A percentile compares a stretch with the other conserved stretches of the same genome.
These are phyloP conservation scores for Choreutis nemorana DNA, from an alignment of 2,888 invertebrate genomes.

Conservation along the genomic window DNA sequence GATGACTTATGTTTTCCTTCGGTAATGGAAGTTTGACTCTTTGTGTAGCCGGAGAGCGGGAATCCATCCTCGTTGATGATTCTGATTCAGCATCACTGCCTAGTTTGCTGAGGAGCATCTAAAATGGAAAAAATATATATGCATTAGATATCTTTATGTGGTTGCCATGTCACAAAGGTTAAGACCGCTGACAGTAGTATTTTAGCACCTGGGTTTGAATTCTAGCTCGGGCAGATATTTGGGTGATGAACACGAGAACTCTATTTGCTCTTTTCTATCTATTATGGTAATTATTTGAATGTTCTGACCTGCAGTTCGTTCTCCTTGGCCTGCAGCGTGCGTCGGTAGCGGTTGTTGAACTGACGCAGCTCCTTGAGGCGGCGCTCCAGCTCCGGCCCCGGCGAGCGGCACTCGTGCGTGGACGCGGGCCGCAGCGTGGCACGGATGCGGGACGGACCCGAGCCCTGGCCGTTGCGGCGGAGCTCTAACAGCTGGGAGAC, in stretches of 20 bases:
- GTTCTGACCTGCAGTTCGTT: conserved; percentile 75
- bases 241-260: background rate
- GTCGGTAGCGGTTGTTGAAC: conserved; percentile 83
- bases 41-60: conserved; percentile 40
- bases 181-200: too few species aligned
- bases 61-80: conserved; percentile 37
- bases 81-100: conserved; percentile 68
- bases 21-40: conserved; percentile 51
- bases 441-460: conserved; percentile 79
- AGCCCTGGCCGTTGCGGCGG: conserved; percentile 79
- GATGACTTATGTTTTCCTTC: conserved; percentile 67
- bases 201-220: too few species aligned
- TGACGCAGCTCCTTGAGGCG: conserved; percentile 83
- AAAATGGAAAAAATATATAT: too few species aligned
- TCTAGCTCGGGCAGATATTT: too few species aligned
- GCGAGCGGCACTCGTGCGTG: conserved; percentile 79
- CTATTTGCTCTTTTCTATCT: background rate
- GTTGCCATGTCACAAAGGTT: too few species aligned
- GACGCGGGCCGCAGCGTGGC: conserved; percentile 89
- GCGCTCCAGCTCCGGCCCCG: conserved; percentile 83
- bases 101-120: conserved; percentile 73
- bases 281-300: too few species aligned
- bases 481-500: conserved; percentile 92
- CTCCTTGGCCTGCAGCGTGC: conserved; percentile 85
- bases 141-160: too few species aligned